phyloP scores from a whole-genome alignment of 2,888 invertebrate species.

The Hyalella azteca region DNA sequence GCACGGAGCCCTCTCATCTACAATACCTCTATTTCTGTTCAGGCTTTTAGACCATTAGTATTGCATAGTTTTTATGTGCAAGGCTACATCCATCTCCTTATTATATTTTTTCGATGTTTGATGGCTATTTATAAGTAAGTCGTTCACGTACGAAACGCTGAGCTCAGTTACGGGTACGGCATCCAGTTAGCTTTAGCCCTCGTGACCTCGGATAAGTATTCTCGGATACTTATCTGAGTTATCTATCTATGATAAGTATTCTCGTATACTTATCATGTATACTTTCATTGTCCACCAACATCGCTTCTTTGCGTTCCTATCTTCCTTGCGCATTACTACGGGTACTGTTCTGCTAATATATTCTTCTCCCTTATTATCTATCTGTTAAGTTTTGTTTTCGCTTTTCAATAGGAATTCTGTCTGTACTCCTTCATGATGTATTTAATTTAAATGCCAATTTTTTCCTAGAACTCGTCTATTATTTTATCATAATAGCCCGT shows the following conservation, averaged over 20 bases:
- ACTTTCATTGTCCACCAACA: too few species aligned
- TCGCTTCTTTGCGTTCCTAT: too few species aligned
- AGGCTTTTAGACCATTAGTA: not conserved
- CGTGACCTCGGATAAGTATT: too few species aligned
- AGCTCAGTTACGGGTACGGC: slow-evolving; percentile 14
- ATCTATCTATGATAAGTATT: too few species aligned
- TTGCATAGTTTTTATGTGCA: slow-evolving; percentile 15
- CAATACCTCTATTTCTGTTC: slow-evolving; percentile 12
- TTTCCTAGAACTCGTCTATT: not conserved
- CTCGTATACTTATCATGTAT: too few species aligned
- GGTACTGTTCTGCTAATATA: not conserved
- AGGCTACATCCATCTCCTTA: not conserved
- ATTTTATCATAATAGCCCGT: too few species aligned
- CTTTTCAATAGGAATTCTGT: too few species aligned
- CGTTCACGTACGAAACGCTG: not conserved
- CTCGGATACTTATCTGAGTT: too few species aligned
- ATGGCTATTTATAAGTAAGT: slow-evolving; percentile 25
- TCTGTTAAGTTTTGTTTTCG: not conserved
- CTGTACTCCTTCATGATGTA: too few species aligned
- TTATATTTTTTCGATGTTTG: slow-evolving; percentile 35
- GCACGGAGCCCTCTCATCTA: not conserved
- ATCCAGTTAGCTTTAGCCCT: slow-evolving; percentile 12
- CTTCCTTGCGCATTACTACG: not conserved
- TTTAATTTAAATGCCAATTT: not conserved
- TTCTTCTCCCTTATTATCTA: not conserved